Conservation (phyloP, 1,140 invertebrate species). For the Paralvinella palmiformis region DNA sequence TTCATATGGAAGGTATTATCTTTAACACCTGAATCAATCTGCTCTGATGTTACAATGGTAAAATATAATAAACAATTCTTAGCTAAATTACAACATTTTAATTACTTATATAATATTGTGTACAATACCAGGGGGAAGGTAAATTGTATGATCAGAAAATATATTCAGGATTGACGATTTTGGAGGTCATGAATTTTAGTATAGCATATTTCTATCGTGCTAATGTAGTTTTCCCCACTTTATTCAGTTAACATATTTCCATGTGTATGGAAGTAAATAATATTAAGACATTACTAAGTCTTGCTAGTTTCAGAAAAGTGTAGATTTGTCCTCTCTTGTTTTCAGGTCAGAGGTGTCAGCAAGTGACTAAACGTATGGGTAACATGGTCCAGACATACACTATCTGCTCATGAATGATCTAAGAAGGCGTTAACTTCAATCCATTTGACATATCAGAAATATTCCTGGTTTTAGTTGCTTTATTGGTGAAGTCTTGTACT, state of each 20-base stretch:
- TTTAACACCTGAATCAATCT: no score
- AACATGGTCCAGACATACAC: conserved; percentile 18
- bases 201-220: not conserved
- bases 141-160: no score
- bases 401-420: conserved; percentile 10
- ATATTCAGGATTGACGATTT: not conserved
- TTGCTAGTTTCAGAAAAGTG: conserved; percentile 3
- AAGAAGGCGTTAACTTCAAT: no score
- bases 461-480: no score
- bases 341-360: conserved; percentile 13
- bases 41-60: no score
- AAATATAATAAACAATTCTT: no score
- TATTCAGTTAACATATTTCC: not conserved
- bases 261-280: not conserved
- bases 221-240: not conserved
- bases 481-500: no score
- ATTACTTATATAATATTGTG: no score
- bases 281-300: not conserved
- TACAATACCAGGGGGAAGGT: no score
- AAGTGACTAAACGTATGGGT: conserved; percentile 12
- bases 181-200: not conserved
- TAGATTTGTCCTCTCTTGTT: not conserved
- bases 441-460: no score
- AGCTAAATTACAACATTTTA: no score
- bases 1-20: no score